Evolutionary conservation across 2,888 invertebrate genomes (phyloP).

Genomic region (Hypomecis atomaria): DNA sequence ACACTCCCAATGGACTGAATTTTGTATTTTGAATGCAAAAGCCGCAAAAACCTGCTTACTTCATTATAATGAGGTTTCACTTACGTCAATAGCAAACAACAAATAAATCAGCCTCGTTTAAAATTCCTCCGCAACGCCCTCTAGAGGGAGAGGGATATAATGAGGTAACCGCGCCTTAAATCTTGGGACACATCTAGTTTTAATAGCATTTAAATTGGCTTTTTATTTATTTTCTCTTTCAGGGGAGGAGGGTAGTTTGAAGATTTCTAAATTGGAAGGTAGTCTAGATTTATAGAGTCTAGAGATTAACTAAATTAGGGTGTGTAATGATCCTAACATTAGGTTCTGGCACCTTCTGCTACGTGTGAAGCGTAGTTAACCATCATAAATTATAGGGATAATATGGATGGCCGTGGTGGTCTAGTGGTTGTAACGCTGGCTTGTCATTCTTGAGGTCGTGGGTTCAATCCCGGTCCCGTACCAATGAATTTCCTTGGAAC

Average conservation of each 20-base stretch:
- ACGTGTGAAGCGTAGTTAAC: too few species aligned
- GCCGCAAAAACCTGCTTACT: background rate
- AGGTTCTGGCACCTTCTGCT: too few species aligned
- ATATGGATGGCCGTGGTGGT: too few species aligned
- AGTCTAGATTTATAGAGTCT: conserved; percentile 48
- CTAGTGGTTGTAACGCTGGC: too few species aligned
- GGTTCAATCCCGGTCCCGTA: too few species aligned
- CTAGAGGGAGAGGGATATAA: conserved; percentile 28
- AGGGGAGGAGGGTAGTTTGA: conserved; percentile 21
- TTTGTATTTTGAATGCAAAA: background rate
- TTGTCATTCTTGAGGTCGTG: too few species aligned
- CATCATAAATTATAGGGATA: too few species aligned
- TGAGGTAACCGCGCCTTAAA: conserved; percentile 55
- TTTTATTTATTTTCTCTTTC: conserved; percentile 72
- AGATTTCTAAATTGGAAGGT: conserved; percentile 39
- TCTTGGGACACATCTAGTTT: conserved; percentile 74
- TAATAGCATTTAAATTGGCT: conserved; percentile 83
- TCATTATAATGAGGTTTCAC: conserved; percentile 13
- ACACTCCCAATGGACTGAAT: too few species aligned
- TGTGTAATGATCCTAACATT: too few species aligned
- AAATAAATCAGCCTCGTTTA: conserved; percentile 20
- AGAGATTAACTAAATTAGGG: background rate
- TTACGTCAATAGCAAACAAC: conserved; percentile 21
- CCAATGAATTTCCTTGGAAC: too few species aligned
- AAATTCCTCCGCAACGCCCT: conserved; percentile 16